Base-by-base conservation (phyloP, 2,888 invertebrate species). In the Prosapia bicincta region DNA sequence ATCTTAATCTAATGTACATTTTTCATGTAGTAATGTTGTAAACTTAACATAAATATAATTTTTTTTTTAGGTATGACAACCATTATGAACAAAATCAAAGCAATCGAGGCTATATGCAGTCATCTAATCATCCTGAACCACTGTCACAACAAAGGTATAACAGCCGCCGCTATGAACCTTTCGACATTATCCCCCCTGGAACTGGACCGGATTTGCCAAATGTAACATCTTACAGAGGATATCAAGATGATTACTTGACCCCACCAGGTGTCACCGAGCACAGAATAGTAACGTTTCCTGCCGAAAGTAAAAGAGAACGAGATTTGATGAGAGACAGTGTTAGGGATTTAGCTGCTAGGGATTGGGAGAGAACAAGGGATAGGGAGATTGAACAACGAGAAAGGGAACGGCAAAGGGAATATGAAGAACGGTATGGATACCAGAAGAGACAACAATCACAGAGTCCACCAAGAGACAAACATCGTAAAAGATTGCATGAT, bases 361-460 rank as follows among this genome's bases (percentile, higher is more conserved):
- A 81, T 66, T 81, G 81, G 81, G 81, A 81, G 68, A 78, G 79
- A 43, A 80, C 79, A 0, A 78, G 81, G n/a, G 81, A 81, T 28
- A 75, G 79, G 30, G 81, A 81, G 65, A 66, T 80, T 26, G 77
- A 80, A 69, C 78, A 79, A 20, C 75, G 82, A 26, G 82, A 82
- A 25, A 81, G 80, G 67, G 81, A 81, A 30, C 77, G 80, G 38
- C 78, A 81, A 30, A 74, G 77, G 15, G 79, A 78, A 65, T 78
- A 79, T 72, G 80, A 80, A 15, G 75, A 78, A 26, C 76, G 76
- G 9, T 68, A 68, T 15, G 54, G 71, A 0, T 72, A 72, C 65
- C 43, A 66, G 10, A 69, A 67, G 15, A 38, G 54, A 23, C 54
- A 54, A 20, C 68, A 74, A 26, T 75, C 75, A 5, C 71, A 70